phyloP scores from a whole-genome alignment of 2,797 vertebrate species.

The Pagetopsis macropterus region DNA sequence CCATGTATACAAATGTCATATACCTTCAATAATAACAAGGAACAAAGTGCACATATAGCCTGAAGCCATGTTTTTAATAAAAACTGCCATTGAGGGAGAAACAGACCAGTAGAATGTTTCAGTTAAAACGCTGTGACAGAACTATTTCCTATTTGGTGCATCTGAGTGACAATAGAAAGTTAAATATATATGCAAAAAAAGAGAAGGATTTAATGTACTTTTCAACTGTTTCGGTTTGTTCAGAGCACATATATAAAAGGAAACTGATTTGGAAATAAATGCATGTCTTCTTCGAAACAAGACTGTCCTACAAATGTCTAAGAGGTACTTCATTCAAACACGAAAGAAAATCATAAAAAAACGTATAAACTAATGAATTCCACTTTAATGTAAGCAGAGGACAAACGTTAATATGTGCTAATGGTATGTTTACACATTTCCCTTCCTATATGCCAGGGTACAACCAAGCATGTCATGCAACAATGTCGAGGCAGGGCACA shows the following conservation, averaged over 20 bases:
- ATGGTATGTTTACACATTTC: conserved; percentile 71
- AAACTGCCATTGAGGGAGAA: background rate
- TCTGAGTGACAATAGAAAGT: conserved; percentile 16
- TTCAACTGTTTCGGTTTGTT: background rate
- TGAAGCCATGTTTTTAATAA: conserved; percentile 22
- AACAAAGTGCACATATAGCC: conserved; percentile 21
- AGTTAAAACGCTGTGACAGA: conserved; percentile 15
- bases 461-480: conserved; percentile 79
- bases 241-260: background rate
- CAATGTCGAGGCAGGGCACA: conserved; percentile 75
- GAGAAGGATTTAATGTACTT: conserved; percentile 14
- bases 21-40: conserved; percentile 26
- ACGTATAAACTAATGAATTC: conserved; percentile 2
- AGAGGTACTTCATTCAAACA: conserved; percentile 22
- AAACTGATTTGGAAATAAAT: background rate
- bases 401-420: conserved; percentile 61
- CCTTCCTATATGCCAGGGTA: conserved; percentile 58
- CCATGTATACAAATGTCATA: conserved; percentile 16
- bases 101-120: conserved; percentile 1
- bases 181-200: conserved; percentile 14
- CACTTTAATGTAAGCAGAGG: conserved; percentile 37
- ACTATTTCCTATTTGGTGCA: conserved; percentile 7
- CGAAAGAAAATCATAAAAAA: conserved; percentile 19
- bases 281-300: conserved; percentile 17
- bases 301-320: background rate